A percentile compares a stretch with the other conserved stretches of the same genome.
Conservation (phyloP, 2,797 vertebrate species). For the Acanthornis magna region DNA sequence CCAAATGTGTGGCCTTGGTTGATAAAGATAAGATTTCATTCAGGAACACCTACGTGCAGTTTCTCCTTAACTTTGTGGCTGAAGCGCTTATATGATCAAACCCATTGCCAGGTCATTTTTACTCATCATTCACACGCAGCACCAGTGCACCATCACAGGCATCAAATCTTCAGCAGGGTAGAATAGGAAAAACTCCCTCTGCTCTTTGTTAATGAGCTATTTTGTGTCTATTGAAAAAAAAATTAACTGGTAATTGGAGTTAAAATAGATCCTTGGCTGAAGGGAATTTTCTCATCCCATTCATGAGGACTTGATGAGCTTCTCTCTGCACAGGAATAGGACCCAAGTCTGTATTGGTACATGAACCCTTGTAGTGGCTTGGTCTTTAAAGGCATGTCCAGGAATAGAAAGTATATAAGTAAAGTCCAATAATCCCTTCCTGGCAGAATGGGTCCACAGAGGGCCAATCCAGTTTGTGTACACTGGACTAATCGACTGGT, state of each 20-base stretch:
- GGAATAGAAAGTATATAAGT: not conserved
- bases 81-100: not conserved
- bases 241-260: not conserved
- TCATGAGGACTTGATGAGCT: not conserved
- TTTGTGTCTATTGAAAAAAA: not conserved
- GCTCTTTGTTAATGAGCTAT: not conserved
- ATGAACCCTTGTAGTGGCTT: not conserved
- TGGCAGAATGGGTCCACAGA: not conserved
- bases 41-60: not conserved
- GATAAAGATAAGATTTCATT: not conserved
- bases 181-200: not conserved
- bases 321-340: not conserved
- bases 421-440: not conserved
- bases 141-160: fast-evolving
- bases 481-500: not conserved
- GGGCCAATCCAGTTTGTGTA: not conserved
- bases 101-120: not conserved
- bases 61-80: not conserved
- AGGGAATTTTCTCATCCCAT: not conserved
- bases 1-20: constrained; percentile 30
- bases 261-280: not conserved
- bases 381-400: not conserved
- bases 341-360: not conserved
- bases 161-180: not conserved
- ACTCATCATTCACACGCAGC: fast-evolving